Percentiles rank a stretch among this genome's conserved stretches.
Evolutionary conservation across 2,888 invertebrate species (phyloP).

Genomic region (Pristionchus mayeri): DNA sequence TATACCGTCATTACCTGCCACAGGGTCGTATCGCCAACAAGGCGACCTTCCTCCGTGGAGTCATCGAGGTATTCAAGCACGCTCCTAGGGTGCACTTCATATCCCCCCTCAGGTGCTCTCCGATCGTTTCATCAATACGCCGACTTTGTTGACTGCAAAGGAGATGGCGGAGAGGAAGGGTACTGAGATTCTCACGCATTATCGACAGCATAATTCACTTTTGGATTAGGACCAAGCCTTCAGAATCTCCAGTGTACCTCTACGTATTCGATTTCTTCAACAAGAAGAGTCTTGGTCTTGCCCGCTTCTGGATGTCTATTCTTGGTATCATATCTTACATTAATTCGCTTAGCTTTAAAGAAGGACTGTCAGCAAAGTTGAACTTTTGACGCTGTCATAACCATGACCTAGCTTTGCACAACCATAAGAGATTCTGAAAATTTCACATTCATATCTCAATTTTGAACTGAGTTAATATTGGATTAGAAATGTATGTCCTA

Average conservation of each 20-base stretch:
- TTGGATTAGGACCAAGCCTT: background rate
- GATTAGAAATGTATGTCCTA: too few species aligned
- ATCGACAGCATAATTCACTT: background rate
- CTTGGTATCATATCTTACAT: too few species aligned
- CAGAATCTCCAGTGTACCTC: background rate
- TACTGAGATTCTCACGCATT: background rate
- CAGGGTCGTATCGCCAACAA: background rate
- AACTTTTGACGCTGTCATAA: too few species aligned
- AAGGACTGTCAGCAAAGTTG: too few species aligned
- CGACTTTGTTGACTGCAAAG: background rate
- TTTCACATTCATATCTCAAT: too few species aligned
- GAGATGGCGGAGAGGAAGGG: background rate
- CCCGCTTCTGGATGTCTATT: conserved; percentile 12
- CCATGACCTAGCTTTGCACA: too few species aligned
- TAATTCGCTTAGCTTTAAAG: too few species aligned
- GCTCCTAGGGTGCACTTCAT: too few species aligned
- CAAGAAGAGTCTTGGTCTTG: background rate
- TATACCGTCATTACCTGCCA: background rate
- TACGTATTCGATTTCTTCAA: background rate
- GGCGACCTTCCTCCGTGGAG: background rate
- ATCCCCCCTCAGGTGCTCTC: background rate
- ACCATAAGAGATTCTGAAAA: too few species aligned
- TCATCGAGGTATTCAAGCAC: background rate
- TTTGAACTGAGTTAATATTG: too few species aligned
- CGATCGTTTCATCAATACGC: conserved; percentile 4